Conservation (phyloP, 2,888 invertebrate species). For the Caradrina kadenii region DNA sequence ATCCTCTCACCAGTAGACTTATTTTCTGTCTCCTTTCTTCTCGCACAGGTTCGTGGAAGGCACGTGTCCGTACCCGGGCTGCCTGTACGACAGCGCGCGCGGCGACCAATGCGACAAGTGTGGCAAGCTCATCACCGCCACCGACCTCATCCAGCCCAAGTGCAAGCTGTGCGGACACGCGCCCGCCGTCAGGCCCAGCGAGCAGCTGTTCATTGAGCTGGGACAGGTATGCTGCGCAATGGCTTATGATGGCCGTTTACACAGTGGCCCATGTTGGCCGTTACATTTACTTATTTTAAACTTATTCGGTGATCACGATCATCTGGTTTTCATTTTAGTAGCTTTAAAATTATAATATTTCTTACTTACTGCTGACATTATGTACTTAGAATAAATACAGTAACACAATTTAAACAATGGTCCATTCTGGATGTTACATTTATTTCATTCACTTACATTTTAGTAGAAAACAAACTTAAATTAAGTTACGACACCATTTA, state of each 20-base stretch:
- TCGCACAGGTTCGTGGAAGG: conserved; percentile 97
- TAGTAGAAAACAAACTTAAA: no score
- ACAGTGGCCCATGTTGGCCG: background rate
- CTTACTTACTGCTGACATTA: no score
- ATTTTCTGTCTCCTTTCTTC: background rate
- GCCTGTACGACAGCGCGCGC: conserved; percentile 97
- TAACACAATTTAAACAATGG: no score
- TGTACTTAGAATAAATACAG: no score
- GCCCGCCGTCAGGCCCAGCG: conserved; percentile 94
- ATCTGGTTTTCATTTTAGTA: no score
- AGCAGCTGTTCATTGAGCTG: conserved; percentile 98
- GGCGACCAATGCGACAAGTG: conserved; percentile 99
- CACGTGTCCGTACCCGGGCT: conserved; percentile 96
- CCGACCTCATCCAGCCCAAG: conserved; percentile 95
- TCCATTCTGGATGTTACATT: no score
- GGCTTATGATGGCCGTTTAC: background rate
- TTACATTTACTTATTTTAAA: no score
- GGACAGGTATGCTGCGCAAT: conserved; percentile 92
- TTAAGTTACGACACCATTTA: no score
- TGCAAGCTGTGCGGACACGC: conserved; percentile 95
- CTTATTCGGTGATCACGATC: no score
- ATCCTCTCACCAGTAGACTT: no score
- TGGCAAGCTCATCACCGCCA: conserved; percentile 98
- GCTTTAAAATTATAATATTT: no score
- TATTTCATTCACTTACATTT: no score